Evolutionary conservation across 2,888 invertebrate species (phyloP).

Genomic region (Athripsodes cinereus): DNA sequence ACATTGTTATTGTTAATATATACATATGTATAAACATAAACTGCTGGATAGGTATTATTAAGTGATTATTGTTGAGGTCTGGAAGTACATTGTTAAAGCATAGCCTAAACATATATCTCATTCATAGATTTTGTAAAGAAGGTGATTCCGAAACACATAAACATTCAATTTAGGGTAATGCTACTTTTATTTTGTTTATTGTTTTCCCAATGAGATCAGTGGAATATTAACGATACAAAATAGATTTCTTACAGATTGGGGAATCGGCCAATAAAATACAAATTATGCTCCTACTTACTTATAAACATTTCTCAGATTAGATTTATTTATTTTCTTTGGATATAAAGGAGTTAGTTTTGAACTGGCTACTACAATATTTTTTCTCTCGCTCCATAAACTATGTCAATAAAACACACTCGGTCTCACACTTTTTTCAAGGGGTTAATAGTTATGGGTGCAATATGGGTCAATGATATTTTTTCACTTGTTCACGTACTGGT

Average conservation of each 20-base stretch:
- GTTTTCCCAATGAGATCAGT: conserved; percentile 12
- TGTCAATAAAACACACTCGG: conserved; percentile 14
- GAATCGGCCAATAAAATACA: conserved; percentile 9
- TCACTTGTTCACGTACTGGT: not conserved
- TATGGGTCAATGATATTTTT: not conserved
- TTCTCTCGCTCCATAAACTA: conserved; percentile 2
- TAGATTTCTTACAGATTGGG: conserved; percentile 12
- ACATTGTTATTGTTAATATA: too few species aligned
- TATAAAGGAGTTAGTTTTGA: conserved; percentile 6
- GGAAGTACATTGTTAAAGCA: too few species aligned
- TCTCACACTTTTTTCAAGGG: conserved; percentile 11
- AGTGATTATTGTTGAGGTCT: too few species aligned
- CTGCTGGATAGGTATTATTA: too few species aligned
- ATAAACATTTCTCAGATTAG: conserved; percentile 7
- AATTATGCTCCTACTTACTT: conserved; percentile 12
- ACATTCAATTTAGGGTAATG: conserved; percentile 16
- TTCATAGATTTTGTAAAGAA: not conserved
- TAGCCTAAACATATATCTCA: too few species aligned
- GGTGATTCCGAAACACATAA: conserved; percentile 7
- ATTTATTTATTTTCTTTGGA: conserved; percentile 8
- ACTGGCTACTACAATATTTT: conserved; percentile 6
- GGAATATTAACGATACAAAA: conserved; percentile 15
- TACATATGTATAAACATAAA: too few species aligned
- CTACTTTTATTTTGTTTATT: conserved; percentile 15
- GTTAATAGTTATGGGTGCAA: conserved; percentile 14